Base-by-base conservation (phyloP, 2,888 invertebrate species). In the Habroteleia sp. region DNA sequence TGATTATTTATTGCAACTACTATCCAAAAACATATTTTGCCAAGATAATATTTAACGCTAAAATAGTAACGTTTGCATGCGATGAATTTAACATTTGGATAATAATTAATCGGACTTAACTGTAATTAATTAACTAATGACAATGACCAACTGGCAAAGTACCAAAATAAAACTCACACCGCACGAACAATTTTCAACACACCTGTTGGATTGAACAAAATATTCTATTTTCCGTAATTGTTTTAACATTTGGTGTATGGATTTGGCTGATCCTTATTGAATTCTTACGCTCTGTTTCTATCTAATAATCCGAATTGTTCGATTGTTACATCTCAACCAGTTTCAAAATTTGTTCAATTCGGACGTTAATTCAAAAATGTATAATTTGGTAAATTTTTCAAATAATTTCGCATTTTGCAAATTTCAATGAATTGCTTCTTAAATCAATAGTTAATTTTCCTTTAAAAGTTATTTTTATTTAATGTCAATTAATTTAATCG, bases 221-320 rank as follows among this genome's bases (percentile, higher is more conserved):
- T 33, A 65, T 37, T 46, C 44, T 60, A 16, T 58, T 77, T 78
- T 56, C 60, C 46, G 56, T 72, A 68, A 68, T 54, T 72, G 39
- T 77, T 31, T 75, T 63, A 77, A 74, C 56, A 68, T 58, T 72
- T 76, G 71, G 75, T 76, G 72, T 76, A 72, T 72, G 76, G 68
- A 76, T 58, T 69, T 86, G 86, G 82, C 83, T 86, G 86, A 82
- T 83, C 81, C 79, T 77, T 69, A 54, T 76, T 74, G 62, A 41
- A 63, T 37, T 73, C 63, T 63, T 56, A 60, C 13, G 73, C 76
- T 69, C 62, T 62, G 2, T 65, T 48, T 73, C 50, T 60, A 27
- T 60, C 56, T 76, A 72, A 72, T 72, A 73, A 16, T 17, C 8
- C 11, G 11, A 41, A 48, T 29, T n/a, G 1, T 44, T 42, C 3